A percentile compares a stretch with the other conserved stretches of the same genome.
These are phyloP conservation scores for Hirtodrosophila trivittata DNA, from an alignment of 2,888 invertebrate genomes.

Conservation along the genomic window DNA sequence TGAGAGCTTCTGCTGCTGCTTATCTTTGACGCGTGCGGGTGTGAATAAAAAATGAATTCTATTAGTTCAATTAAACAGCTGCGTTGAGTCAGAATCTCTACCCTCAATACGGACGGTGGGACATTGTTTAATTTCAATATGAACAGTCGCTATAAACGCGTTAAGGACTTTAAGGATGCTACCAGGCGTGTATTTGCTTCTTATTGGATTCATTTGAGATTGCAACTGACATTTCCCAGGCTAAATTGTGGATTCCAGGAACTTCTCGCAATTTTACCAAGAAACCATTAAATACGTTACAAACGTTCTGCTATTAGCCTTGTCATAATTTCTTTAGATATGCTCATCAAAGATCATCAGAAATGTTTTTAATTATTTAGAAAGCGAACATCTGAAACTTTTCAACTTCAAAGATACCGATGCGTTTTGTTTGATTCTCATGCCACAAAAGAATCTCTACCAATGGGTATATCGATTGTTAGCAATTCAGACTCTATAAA, in stretches of 20 bases:
- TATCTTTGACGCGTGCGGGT: slow-evolving; percentile 59
- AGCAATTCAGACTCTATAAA: too few relatives aligned
- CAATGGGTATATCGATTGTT: background rate
- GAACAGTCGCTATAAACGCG: slow-evolving; percentile 5
- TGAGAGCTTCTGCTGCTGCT: slow-evolving; percentile 23
- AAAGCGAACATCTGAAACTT: slow-evolving; percentile 22
- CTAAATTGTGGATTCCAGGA: background rate
- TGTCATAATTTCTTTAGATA: slow-evolving; percentile 15
- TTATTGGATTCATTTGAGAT: slow-evolving; percentile 17
- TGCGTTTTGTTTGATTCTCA: background rate
- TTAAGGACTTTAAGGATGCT: slow-evolving; percentile 22
- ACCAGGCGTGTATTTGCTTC: slow-evolving; percentile 12
- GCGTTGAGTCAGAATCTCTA: slow-evolving; percentile 9
- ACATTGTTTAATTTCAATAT: slow-evolving; percentile 49
- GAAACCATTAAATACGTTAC: slow-evolving; percentile 23
- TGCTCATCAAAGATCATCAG: slow-evolving; percentile 21
- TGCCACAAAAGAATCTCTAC: background rate
- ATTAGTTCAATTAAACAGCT: slow-evolving; percentile 70
- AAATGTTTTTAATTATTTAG: slow-evolving; percentile 31
- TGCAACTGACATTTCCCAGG: slow-evolving; percentile 46
- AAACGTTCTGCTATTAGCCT: slow-evolving; percentile 4
- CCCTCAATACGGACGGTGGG: slow-evolving; percentile 10
- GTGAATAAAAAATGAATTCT: slow-evolving; percentile 56
- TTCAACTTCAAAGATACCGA: slow-evolving; percentile 23
- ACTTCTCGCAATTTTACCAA: slow-evolving; percentile 1